Evolutionary conservation across 2,888 invertebrate species (phyloP).

Genomic region (Protonemura montana): DNA sequence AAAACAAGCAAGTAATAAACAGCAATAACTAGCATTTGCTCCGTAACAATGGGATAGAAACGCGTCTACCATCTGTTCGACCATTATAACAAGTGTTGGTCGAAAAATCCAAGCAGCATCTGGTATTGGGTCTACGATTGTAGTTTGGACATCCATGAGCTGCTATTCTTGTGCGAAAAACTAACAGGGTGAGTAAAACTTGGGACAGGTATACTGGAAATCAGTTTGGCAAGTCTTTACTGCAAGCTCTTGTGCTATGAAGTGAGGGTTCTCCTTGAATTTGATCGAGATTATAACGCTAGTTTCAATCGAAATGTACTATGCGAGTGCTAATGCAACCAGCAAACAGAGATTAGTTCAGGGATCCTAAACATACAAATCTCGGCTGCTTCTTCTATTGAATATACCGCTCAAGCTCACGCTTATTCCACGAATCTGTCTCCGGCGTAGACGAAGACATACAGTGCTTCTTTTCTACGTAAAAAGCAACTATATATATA

Average conservation of each 20-base stretch:
- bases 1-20: conserved; percentile 15
- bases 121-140: conserved; percentile 25
- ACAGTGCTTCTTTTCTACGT: not conserved
- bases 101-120: conserved; percentile 30
- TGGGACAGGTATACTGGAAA: not conserved
- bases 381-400: not conserved
- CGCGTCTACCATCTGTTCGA: conserved; percentile 26
- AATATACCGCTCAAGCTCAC: not conserved
- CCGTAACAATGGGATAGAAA: not conserved
- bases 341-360: not conserved
- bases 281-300: not conserved
- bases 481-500: no score
- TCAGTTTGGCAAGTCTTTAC: not conserved
- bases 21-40: conserved; percentile 14
- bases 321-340: not conserved
- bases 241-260: not conserved
- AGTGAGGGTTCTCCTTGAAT: not conserved
- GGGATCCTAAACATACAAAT: conserved; percentile 22
- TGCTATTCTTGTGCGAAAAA: not conserved
- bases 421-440: not conserved
- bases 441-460: not conserved
- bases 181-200: not conserved
- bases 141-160: not conserved
- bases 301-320: conserved; percentile 16
- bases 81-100: conserved; percentile 19